Conservation (phyloP, 2,888 invertebrate genomes). For the Laspeyria flexula region DNA sequence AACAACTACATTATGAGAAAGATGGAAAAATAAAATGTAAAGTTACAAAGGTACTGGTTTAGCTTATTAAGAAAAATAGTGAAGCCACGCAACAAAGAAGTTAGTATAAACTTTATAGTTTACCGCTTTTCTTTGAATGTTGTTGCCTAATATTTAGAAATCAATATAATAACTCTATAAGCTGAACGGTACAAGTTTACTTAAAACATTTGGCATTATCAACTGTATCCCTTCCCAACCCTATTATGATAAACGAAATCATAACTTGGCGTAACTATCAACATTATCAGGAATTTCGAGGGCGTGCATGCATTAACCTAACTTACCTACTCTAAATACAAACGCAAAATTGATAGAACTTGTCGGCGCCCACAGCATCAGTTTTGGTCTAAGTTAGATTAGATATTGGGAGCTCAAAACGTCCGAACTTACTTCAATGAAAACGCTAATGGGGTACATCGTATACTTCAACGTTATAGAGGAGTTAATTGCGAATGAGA, state of each 20-base stretch:
- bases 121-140: too few species aligned
- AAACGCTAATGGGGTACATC: slow-evolving; percentile 31
- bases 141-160: too few species aligned
- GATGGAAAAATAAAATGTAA: too few species aligned
- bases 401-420: slow-evolving; percentile 36
- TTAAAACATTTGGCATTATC: background rate
- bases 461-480: background rate
- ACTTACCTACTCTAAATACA: slow-evolving; percentile 39
- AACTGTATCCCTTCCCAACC: too few species aligned
- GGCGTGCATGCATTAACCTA: slow-evolving; percentile 32
- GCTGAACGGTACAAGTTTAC: background rate
- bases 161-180: too few species aligned
- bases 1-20: too few species aligned
- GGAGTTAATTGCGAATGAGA: background rate
- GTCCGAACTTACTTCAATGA: slow-evolving; percentile 21
- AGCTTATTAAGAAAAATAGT: too few species aligned
- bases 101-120: too few species aligned
- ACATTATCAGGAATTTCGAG: slow-evolving; percentile 29
- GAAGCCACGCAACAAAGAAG: too few species aligned
- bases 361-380: slow-evolving; percentile 24
- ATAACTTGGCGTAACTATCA: slow-evolving; percentile 33
- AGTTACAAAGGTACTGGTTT: too few species aligned
- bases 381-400: slow-evolving; percentile 45
- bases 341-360: slow-evolving; percentile 45
- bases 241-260: slow-evolving; percentile 11